Evolutionary conservation across 2,113 vertebrate genomes (phyloP), one percentile per base, ranked within the genome.

Genomic region (Platysternon megacephalum): DNA sequence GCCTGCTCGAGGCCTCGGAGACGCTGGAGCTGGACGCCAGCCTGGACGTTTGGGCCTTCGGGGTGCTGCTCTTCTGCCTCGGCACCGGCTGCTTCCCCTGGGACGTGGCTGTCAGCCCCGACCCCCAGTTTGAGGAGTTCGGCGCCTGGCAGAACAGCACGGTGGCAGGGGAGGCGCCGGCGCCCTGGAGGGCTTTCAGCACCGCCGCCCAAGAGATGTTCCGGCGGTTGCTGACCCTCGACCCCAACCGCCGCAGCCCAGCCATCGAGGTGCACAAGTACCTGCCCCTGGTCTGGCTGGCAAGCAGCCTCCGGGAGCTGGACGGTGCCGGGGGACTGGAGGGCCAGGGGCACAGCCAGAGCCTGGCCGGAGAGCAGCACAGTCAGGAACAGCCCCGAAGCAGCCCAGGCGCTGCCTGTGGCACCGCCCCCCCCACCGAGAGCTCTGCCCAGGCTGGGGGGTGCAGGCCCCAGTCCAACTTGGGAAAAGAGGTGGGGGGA

Each of bases 21-120:
- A 98, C 97, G 28, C 72, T 99, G 97, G 98, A 98, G 97, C 98
- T 99, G 93, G 97, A 99, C 87, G 97, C 99, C 2, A 97, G 98
- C 4, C 93, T 99, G 65, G 99, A 99, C 21, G 98, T 98, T 95
- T 99, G 99, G 99, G 98, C 98, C 2, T 98, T 99, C 0, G 99
- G 99, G 0, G 97, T 99, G 14, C 98, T 99, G 3, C 94, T 98
- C 48, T 99, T 99, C 97, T 99, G 99, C 51, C 95, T 99, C 1
- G 93, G 99, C 56, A 99, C 99, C 0, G 98, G 99, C 42, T 98
- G 98, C 85, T 99, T 99, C 93, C 99, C 99, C 8, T 99, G 99
- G 99, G 98, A 98, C 0, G 97, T 98, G 91, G 99, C 98, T 8
- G 97, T 98, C 83, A 93, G 91, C 6, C 97, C 99, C 0, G 99